These are phyloP conservation scores for Crossocerus cetratus DNA, from an alignment of 2,888 invertebrate species.

Conservation along the genomic window DNA sequence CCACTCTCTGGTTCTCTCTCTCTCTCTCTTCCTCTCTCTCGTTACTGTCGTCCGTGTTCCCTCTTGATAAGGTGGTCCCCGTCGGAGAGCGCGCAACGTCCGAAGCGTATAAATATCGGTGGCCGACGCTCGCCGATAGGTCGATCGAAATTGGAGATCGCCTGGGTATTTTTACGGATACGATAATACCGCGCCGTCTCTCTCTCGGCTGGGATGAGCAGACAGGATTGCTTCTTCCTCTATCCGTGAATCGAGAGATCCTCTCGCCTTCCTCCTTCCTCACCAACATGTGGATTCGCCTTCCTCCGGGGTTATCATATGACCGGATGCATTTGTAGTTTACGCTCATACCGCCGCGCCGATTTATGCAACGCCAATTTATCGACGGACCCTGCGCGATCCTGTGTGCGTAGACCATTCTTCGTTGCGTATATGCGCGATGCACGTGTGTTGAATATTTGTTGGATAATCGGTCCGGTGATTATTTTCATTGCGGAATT, in stretches of 20 bases:
- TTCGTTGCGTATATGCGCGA: too few species aligned
- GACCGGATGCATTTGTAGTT: background rate
- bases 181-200: constrained; percentile 10
- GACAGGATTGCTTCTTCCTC: background rate
- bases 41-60: background rate
- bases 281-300: too few species aligned
- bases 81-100: constrained; percentile 24
- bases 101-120: constrained; percentile 45
- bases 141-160: constrained; percentile 51
- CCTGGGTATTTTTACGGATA: constrained; percentile 11
- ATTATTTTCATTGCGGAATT: too few species aligned
- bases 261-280: background rate
- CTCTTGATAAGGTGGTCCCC: constrained; percentile 31
- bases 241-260: background rate
- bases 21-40: constrained; percentile 1
- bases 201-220: background rate
- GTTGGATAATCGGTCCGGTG: too few species aligned
- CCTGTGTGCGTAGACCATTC: too few species aligned
- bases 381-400: background rate
- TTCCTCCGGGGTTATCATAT: background rate
- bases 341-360: background rate
- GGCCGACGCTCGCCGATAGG: constrained; percentile 40
- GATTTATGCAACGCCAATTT: constrained; percentile 5
- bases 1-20: background rate
- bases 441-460: too few species aligned